Evolutionary conservation across 2,888 invertebrate species (phyloP), one percentile per base, ranked within the genome.

Genomic region (Blastobasis lacticolella): DNA sequence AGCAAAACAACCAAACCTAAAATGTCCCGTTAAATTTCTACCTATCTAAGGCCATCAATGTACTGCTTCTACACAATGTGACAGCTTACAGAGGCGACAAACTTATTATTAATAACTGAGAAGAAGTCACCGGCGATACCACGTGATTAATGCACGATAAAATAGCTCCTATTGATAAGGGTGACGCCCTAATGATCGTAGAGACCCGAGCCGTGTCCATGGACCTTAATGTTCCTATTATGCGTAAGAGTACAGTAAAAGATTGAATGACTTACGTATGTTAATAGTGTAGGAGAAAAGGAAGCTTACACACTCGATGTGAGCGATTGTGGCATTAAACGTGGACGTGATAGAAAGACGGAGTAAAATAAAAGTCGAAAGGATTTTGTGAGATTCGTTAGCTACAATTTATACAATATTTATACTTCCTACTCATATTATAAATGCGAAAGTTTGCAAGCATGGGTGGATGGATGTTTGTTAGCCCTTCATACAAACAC

Each of bases 101-200:
- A 60, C 56, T 23, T 56, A 49, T 58, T 53, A 57, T 57, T 57
- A 62, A 61, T 55, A 61, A 53, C 54, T 58, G 63, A 60, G 64
- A 68, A 64, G 52, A 47, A 52, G 57, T 55, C 52, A 48, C 46
- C 51, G 49, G 57, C 53, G 62, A 60, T 65, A 61, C 59, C 59
- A 46, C 59, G 59, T 70, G 71, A 71, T 70, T 66, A 67, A 71
- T 69, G 67, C 58, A 59, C 52, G 59, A 65, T 69, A 68, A 62
- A 65, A 59, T 60, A 57, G 38, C 56, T 53, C 53, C 58, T 51
- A 58, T 63, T 62, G 67, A 69, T 68, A 67, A 67, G 51, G 50
- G 48, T 46, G 23, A 46, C 54, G 44, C 47, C 55, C 55, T 65
- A 62, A 64, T 59, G 58, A 59, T 56, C 46, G 45, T 9, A 58